Base-by-base conservation (phyloP, 2,797 vertebrate species). In the Coilia nasus region DNA sequence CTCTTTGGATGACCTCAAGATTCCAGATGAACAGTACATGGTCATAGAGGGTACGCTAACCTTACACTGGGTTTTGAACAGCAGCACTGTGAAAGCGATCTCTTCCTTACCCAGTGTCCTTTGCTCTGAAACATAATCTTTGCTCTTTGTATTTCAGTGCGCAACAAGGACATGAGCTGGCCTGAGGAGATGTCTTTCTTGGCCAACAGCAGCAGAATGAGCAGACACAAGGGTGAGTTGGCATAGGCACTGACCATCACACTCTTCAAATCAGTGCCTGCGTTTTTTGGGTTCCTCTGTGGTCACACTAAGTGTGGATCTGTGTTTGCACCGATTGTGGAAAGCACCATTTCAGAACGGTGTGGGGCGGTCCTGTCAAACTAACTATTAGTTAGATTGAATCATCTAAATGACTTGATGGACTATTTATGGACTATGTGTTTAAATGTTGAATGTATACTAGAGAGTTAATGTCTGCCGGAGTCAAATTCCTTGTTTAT, bases 151-250 rank as follows among this genome's bases (percentile, higher is more conserved):
- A 17, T 78, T 92, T 78, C 87, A 99, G 98, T 99, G 94, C 96
- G 98, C 80, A 99, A 99, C 95, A 99, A 99, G 96, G 98, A 99
- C 93, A 99, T 99, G 98, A 99, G 98, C 93, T 99, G 98, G 98
- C 98, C 98, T 3, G 98, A 99, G 88, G 98, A 99, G 90, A 99
- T 99, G 98, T 99, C 98, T 19, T 99, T 99, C 90, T 98, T 99
- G 90, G 97, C 98, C 86, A 99, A 99, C 94, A 99, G 98, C 92
- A 98, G 97, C 93, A 99, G 99, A 95, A 99, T 99, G 93, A 98
- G 99, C 92, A 95, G 97, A 90, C 97, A 99, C 91, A 99, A 99
- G 95, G 98, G 98, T 99, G 92, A 95, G 71, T 0, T 25, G 9
- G 15, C 17, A 31, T 75, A 19, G 67, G 31, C 15, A 41, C 67